These are phyloP conservation scores for Megamerina dolium DNA, from an alignment of 2,888 invertebrate genomes.

Conservation along the genomic window DNA sequence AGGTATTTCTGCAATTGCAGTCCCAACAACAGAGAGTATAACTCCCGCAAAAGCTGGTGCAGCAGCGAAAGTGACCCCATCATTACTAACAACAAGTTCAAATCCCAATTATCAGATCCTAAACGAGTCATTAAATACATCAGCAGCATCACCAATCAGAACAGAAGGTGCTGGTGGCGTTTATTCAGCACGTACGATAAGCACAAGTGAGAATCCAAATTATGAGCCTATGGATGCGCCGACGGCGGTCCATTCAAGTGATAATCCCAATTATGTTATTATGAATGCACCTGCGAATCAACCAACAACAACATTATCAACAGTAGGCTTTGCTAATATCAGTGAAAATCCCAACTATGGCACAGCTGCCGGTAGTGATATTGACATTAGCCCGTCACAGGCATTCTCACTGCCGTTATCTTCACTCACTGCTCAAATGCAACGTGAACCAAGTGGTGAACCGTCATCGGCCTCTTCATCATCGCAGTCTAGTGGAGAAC, in stretches of 20 bases:
- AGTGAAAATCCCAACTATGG: conserved; percentile 35
- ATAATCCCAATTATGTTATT: conserved; percentile 32
- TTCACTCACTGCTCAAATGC: conserved; percentile 7
- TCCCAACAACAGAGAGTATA: conserved; percentile 8
- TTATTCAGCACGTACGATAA: conserved; percentile 14
- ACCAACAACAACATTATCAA: conserved; percentile 4
- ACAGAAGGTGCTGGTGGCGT: too few species aligned
- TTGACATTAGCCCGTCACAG: not conserved
- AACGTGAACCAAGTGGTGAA: conserved; percentile 5
- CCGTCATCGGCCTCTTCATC: conserved; percentile 16
- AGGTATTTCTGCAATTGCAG: conserved; percentile 14
- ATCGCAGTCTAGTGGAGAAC: conserved; percentile 13
- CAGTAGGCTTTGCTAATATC: conserved; percentile 10
- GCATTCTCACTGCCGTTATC: not conserved
- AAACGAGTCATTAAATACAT: conserved; percentile 28
- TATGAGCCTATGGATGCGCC: conserved; percentile 34
- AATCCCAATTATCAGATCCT: conserved; percentile 31
- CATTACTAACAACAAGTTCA: conserved; percentile 18
- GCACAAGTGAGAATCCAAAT: conserved; percentile 34
- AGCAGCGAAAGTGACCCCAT: conserved; percentile 7
- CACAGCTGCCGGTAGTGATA: conserved; percentile 10
- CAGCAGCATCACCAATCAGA: conserved; percentile 14
- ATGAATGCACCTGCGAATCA: conserved; percentile 30
- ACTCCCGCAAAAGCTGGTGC: conserved; percentile 4
- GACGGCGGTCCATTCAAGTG: conserved; percentile 10